A percentile compares a stretch with the other conserved stretches of the same genome.
Evolutionary conservation across 2,888 invertebrate species (phyloP).

Genomic region (Cacoxenus indagator): DNA sequence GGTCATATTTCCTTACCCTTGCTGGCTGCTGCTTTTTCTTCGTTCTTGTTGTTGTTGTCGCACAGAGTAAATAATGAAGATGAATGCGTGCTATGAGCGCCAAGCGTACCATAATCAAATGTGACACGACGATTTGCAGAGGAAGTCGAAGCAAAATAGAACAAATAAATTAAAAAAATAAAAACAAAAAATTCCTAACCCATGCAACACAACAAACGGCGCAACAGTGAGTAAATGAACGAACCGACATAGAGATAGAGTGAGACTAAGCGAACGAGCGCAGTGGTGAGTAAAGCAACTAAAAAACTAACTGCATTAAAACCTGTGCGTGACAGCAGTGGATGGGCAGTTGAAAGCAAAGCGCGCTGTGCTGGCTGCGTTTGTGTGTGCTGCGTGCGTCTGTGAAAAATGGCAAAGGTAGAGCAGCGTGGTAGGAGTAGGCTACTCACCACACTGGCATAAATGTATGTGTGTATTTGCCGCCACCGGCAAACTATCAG

Average conservation of each 20-base stretch:
- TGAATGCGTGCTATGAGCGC: conserved; percentile 5
- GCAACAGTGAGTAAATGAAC: background rate
- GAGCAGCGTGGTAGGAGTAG: too few relatives aligned
- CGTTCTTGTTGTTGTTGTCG: background rate
- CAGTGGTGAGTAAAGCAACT: too few relatives aligned
- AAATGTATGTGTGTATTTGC: too few relatives aligned
- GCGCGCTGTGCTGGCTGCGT: too few relatives aligned
- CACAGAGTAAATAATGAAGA: conserved; percentile 8
- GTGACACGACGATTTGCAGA: background rate
- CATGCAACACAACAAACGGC: background rate
- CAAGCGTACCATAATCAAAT: conserved; percentile 11
- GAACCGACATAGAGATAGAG: too few relatives aligned
- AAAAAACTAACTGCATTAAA: background rate
- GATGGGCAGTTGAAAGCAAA: background rate
- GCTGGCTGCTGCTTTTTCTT: background rate
- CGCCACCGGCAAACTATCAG: too few relatives aligned
- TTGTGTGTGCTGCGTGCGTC: too few relatives aligned
- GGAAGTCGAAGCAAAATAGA: background rate
- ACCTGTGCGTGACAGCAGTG: background rate
- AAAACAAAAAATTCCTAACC: background rate
- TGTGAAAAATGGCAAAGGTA: too few relatives aligned
- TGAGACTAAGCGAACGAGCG: too few relatives aligned
- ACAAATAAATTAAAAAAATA: background rate
- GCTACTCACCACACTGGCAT: too few relatives aligned
- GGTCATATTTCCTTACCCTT: background rate